phyloP scores from a whole-genome alignment of 2,888 invertebrate species.

The Lithophane ornitopus region DNA sequence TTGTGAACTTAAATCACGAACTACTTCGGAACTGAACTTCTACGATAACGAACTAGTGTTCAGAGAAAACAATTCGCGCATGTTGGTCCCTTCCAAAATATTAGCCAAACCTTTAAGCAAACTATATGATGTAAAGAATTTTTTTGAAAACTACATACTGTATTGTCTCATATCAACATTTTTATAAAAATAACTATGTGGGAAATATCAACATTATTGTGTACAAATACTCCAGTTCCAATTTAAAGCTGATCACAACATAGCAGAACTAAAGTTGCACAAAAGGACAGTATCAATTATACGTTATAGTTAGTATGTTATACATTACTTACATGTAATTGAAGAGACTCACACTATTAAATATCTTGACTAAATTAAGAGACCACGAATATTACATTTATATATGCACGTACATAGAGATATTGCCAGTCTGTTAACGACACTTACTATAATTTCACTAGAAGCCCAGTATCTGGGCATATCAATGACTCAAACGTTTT shows the following conservation, averaged over 20 bases:
- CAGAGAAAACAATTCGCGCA: slow-evolving; percentile 76
- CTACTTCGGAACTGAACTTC: slow-evolving; percentile 70
- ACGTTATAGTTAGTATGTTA: slow-evolving; percentile 86
- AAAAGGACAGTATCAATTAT: slow-evolving; percentile 87
- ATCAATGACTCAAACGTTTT: slow-evolving; percentile 89
- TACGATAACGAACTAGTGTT: slow-evolving; percentile 73
- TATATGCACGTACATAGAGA: slow-evolving; percentile 89
- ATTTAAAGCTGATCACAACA: slow-evolving; percentile 90
- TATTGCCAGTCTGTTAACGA: slow-evolving; percentile 90
- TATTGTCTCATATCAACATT: slow-evolving; percentile 89
- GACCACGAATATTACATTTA: slow-evolving; percentile 89
- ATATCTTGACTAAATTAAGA: slow-evolving; percentile 91
- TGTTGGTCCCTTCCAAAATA: slow-evolving; percentile 89
- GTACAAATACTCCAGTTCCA: slow-evolving; percentile 88
- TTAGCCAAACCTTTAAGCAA: slow-evolving; percentile 81
- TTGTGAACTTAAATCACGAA: slow-evolving; percentile 75
- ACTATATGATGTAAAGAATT: slow-evolving; percentile 75
- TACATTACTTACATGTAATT: slow-evolving; percentile 86
- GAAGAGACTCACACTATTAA: slow-evolving; percentile 90
- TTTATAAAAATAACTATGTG: slow-evolving; percentile 89
- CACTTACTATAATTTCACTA: slow-evolving; percentile 90
- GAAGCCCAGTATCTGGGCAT: slow-evolving; percentile 87
- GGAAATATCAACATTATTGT: slow-evolving; percentile 85
- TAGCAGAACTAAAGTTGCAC: slow-evolving; percentile 89
- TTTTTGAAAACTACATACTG: slow-evolving; percentile 84